Base-by-base conservation (phyloP, 92 coral and sea anemone genomes). In the Epizoanthus illoricatus region DNA sequence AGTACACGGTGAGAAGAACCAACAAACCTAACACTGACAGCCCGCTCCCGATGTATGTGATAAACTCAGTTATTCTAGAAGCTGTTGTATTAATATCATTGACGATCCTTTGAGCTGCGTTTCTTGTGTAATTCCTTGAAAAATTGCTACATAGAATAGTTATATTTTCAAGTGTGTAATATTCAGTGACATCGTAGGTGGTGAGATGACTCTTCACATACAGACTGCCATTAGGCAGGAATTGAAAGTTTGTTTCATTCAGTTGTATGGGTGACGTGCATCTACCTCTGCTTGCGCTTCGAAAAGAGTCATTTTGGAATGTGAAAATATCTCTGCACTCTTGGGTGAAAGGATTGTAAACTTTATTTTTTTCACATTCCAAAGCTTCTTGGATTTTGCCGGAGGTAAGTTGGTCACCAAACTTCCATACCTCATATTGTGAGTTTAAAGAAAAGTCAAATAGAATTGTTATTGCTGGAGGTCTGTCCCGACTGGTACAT, bases 1-100 rank as follows among this genome's bases (percentile, higher is more conserved):
- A 47, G 85, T 81, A 81, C 33, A 81, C 65, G 20, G 55, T 62
- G 23, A 81, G 63, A 5, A 81, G 65, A 8, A 68, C 61, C 41
- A 81, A 33, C 85, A 59, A 56, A 36, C 79, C 61, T 5, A 81
- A 19, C 9, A 69, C 21, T 10, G 85, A 81, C 23, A 69, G 45
- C 3, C 63, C 41, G 7, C 36, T 42, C 0, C 85, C 85, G 13
- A 52, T 9, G 41, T 66, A 33, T 12, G 71, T 66, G 16, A 66
- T 11, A 33, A 66, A 7, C 10, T 23, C 7, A 15, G 23, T 11
- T 66, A 21, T 41, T 24, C 33, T 11, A 4, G 13, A 16, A 16
- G 33, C 41, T 7, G 33, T 19, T 66, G 71, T 24, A 0, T 33
- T 7, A 15, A 33, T 10, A 11, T 66, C 39, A 16, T 41, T n/a